Base-by-base conservation (phyloP, 2,113 vertebrate species). In the Pyxicephalus adspersus region DNA sequence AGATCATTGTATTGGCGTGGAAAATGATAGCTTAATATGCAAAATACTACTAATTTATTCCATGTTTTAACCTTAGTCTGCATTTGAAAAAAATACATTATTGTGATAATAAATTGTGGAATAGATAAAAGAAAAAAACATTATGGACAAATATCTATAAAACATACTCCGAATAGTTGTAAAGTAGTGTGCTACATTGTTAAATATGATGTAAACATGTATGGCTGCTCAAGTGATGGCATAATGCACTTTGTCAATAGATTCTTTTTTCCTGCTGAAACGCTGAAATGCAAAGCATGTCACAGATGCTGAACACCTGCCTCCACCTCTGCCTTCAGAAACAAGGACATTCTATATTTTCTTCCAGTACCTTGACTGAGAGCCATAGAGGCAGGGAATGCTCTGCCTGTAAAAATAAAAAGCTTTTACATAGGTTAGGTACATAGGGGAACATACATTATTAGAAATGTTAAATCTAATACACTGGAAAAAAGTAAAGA, bases 231-330 rank as follows among this genome's bases (percentile, higher is more conserved):
- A 26, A 70, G 7, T 20, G 38, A 16, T 76, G 22, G 57, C 31
- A 63, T 13, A 76, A 63, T 9, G 23, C 58, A 31, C 57, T 15
- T 76, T 22, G 19, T 75, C 23, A 70, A 68, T 23, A 45, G 45
- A 38, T 4, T 25, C 34, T 57, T 76, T 63, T 50, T 45, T 76
- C 58, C 22, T 54, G n/a, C 19, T 57, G 54, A 22, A 54, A 74
- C 60, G 9, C 9, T n/a, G 57, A 75, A 25, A 26, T 38, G 55
- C 31, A 75, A 61, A 61, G 38, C 31, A 75, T 22, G 13, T 45
- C 72, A 31, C 72, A 75, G 29, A 61, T 61, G 72, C 31, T 50
- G 29, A 75, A 75, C 57, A 75, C 54, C 29, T 75, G 72, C 17
- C 23, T 38, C 13, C 25, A 58, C 9, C 28, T 9, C n/a, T 1